Evolutionary conservation across 2,113 vertebrate species (phyloP), one percentile per base, ranked within the genome.

Genomic region (Notothenia rossii): DNA sequence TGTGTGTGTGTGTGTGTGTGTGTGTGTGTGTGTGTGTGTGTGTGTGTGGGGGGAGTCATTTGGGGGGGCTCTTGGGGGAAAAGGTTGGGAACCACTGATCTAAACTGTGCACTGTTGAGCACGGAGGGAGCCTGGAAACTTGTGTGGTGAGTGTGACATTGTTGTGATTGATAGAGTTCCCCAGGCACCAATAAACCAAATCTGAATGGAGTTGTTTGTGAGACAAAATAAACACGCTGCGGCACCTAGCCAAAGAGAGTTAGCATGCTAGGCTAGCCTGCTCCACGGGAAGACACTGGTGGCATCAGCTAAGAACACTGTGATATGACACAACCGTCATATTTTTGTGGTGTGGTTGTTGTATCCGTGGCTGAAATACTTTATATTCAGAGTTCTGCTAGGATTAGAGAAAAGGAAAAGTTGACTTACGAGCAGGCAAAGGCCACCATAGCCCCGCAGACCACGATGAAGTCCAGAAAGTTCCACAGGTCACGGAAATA

Each of bases 401-500:
- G 14, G 25, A 66, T 53, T 8, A 29, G 20, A 50, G 25, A 15
- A n/a, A 64, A 46, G 29, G 11, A 40, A 48, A 48, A 46, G 51
- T 12, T 10, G 90, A 97, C 98, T 99, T 96, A 99, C 98, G 98
- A 97, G 96, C 97, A 99, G 76, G 98, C 98, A 61, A 99, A 99
- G 1, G 98, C 98, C 92, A 99, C 97, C 92, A 99, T 93, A 75
- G 98, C 98, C 20, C 98, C 98, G 85, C 96, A 99, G 96, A 99
- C 98, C 91, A 99, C 98, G 51, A 99, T 98, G 93, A 99, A 99
- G 92, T 99, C 98, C 88, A 99, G 93, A 79, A 99, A 98, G 79
- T 99, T 99, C 98, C 98, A 96, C 64, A 95, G 91, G 89, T 96
- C 95, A 33, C 95, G 92, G 36, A 95, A 95, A 68, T 95, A 95